Percentiles rank a stretch among this genome's conserved stretches.
Conservation (phyloP, 2,113 vertebrate genomes). For the Podarcis muralis region DNA sequence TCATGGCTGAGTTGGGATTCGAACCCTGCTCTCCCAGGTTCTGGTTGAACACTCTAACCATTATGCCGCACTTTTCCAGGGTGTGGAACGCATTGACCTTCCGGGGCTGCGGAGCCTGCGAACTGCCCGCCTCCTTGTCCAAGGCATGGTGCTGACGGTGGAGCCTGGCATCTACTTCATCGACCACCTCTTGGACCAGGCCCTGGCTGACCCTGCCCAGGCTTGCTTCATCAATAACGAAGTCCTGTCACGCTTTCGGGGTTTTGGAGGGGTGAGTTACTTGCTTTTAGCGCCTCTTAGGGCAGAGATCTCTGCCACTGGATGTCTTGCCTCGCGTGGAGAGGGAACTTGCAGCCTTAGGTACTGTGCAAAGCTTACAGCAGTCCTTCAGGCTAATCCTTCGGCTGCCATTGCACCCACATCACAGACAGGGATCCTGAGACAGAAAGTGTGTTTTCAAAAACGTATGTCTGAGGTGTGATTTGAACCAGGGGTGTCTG, state of each 20-base stretch:
- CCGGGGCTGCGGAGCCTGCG: slow-evolving; percentile 89
- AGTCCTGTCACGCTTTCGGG: slow-evolving; percentile 84
- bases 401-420: too few species aligned
- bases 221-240: slow-evolving; percentile 85
- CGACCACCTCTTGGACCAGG: slow-evolving; percentile 87
- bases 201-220: slow-evolving; percentile 79
- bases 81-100: slow-evolving; percentile 80
- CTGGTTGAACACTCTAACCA: too few species aligned
- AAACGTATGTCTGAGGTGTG: too few species aligned
- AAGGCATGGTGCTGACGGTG: slow-evolving; percentile 93
- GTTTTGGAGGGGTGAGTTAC: slow-evolving; percentile 90
- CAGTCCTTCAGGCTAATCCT: neutral
- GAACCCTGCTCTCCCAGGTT: neutral
- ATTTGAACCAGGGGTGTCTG: neutral
- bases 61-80: slow-evolving; percentile 68
- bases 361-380: neutral
- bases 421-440: neutral
- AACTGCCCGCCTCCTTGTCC: slow-evolving; percentile 83
- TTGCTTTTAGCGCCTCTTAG: too few species aligned
- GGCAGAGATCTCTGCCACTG: too few species aligned
- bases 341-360: too few species aligned
- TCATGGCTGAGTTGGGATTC: too few species aligned
- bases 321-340: too few species aligned
- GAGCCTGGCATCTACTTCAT: slow-evolving; percentile 98
- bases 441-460: neutral